phyloP scores from a whole-genome alignment of 1,140 invertebrate species.

The Bombyx mandarina region DNA sequence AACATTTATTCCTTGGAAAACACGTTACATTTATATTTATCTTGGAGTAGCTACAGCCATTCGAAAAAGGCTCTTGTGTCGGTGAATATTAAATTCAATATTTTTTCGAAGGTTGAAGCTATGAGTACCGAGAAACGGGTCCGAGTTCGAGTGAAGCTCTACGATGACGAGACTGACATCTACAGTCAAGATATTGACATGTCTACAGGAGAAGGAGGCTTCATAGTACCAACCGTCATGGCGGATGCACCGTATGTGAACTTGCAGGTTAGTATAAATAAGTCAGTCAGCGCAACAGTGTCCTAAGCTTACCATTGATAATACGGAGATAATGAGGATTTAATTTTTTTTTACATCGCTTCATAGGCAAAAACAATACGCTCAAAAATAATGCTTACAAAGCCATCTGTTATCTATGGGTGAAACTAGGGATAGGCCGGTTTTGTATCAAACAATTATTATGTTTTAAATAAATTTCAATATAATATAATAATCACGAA shows the following conservation, averaged over 20 bases:
- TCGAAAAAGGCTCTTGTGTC: no score
- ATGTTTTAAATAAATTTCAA: no score
- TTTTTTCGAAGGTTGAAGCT: conserved; percentile 72
- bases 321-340: no score
- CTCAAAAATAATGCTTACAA: no score
- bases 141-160: conserved; percentile 75
- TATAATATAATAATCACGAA: no score
- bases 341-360: no score
- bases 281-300: no score
- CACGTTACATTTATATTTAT: background rate
- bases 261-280: conserved; percentile 67
- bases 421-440: no score
- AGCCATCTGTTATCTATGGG: no score
- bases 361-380: no score
- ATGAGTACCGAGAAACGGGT: conserved; percentile 77
- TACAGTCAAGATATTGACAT: conserved; percentile 79
- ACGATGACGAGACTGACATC: conserved; percentile 76
- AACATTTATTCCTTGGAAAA: background rate
- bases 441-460: no score
- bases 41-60: background rate
- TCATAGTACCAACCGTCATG: conserved; percentile 75
- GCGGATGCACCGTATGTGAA: conserved; percentile 75
- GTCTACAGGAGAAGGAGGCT: conserved; percentile 74
- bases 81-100: background rate
- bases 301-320: no score